These are phyloP conservation scores for Pterobdella sp. DNA, from an alignment of 2,888 invertebrate species.

Conservation along the genomic window DNA sequence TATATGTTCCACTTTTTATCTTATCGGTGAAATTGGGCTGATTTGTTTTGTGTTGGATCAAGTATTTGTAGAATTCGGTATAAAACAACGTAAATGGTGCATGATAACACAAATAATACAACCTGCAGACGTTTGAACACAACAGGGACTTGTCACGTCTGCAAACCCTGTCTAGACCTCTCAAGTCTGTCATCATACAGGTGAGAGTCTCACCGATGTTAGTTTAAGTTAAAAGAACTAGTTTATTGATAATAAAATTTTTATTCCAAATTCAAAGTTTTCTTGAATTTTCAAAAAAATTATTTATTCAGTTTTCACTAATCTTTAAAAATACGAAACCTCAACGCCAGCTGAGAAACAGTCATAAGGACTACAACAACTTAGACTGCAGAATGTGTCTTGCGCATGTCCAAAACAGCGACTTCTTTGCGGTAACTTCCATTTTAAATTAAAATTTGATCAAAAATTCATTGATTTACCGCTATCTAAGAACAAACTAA, in stretches of 20 bases:
- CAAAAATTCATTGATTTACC: too few species aligned
- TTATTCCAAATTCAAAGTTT: not conserved
- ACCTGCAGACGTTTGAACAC: too few species aligned
- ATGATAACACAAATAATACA: too few species aligned
- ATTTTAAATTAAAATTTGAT: too few species aligned
- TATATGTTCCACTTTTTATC: not conserved
- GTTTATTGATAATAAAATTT: not conserved
- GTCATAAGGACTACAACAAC: not conserved
- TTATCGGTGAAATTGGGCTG: not conserved
- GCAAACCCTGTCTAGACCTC: too few species aligned
- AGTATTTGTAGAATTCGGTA: too few species aligned
- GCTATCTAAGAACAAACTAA: too few species aligned
- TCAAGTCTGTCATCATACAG: too few species aligned
- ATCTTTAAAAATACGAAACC: not conserved
- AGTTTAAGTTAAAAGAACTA: not conserved
- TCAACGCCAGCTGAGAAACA: not conserved
- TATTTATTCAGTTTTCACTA: not conserved
- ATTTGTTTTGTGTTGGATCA: not conserved
- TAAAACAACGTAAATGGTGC: too few species aligned
- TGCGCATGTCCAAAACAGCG: not conserved
- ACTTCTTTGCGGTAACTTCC: not conserved
- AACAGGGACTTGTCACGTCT: too few species aligned
- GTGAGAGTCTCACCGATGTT: too few species aligned
- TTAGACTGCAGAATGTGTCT: conserved; percentile 9
- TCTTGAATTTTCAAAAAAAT: not conserved